Evolutionary conservation across 2,888 invertebrate species (phyloP).

Genomic region (Gastrophysa polygoni): DNA sequence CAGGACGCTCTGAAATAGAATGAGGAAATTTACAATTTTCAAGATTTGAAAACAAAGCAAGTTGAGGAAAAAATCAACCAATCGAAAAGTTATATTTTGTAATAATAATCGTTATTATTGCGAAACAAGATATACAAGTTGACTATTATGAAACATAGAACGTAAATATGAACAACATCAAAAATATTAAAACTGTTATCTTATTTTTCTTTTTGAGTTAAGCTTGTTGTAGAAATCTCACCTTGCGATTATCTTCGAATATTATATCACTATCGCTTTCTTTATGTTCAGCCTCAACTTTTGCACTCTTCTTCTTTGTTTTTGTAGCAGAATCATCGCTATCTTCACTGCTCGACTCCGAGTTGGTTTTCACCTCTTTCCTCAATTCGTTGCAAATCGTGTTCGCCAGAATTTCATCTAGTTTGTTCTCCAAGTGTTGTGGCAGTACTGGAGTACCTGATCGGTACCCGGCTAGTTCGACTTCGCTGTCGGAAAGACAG

Average conservation of each 20-base stretch:
- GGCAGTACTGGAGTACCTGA: constrained; percentile 15
- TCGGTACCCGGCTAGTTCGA: constrained; percentile 1
- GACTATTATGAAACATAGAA: too few species aligned
- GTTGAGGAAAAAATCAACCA: too few species aligned
- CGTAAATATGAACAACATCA: too few species aligned
- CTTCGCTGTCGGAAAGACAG: constrained; percentile 18
- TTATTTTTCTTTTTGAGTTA: too few species aligned
- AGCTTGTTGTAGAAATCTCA: neutral
- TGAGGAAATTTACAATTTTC: too few species aligned
- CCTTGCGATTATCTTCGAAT: neutral
- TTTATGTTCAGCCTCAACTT: constrained; percentile 7
- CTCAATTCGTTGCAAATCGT: constrained; percentile 22
- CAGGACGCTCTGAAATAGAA: constrained; percentile 18
- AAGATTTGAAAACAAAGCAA: too few species aligned
- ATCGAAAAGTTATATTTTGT: too few species aligned
- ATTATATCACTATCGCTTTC: neutral
- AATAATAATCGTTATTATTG: too few species aligned
- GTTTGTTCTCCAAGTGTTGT: constrained; percentile 17
- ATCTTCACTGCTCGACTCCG: constrained; percentile 10
- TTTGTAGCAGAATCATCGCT: constrained; percentile 15
- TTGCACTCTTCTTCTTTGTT: constrained; percentile 17
- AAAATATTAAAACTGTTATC: too few species aligned
- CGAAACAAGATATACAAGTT: too few species aligned
- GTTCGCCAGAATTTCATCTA: constrained; percentile 26
- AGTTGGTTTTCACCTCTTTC: constrained; percentile 19